These are phyloP conservation scores for Cydia fagiglandana DNA, from an alignment of 1,140 invertebrate genomes.

Conservation along the genomic window DNA sequence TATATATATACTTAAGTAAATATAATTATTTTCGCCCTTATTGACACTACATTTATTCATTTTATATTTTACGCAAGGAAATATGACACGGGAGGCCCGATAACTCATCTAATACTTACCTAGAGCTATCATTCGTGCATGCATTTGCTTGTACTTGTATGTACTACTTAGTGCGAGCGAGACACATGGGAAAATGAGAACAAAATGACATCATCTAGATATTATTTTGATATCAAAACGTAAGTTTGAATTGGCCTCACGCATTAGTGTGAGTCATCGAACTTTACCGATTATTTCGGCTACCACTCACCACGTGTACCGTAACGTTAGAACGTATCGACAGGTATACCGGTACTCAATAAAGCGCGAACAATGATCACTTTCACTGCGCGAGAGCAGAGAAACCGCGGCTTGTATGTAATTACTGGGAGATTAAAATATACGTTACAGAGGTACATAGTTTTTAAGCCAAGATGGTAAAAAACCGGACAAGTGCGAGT, in stretches of 20 bases:
- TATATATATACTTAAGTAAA: too few relatives aligned
- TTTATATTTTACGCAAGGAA: too few relatives aligned
- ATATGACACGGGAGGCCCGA: too few relatives aligned
- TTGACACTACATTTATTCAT: too few relatives aligned
- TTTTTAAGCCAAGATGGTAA: not conserved
- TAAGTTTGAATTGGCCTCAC: not conserved
- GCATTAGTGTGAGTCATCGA: not conserved
- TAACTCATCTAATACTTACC: too few relatives aligned
- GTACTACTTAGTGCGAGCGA: too few relatives aligned
- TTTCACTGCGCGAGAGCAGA: conserved; percentile 34
- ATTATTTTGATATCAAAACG: conserved; percentile 16
- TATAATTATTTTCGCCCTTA: too few relatives aligned
- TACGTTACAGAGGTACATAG: not conserved
- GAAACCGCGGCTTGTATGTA: not conserved
- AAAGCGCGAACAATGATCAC: conserved; percentile 37
- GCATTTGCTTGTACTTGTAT: too few relatives aligned
- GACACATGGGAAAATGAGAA: too few relatives aligned
- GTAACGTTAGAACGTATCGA: conserved; percentile 1
- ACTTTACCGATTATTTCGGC: not conserved
- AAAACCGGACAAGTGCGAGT: not conserved
- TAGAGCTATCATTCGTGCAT: too few relatives aligned
- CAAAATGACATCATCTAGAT: too few relatives aligned
- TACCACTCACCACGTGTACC: not conserved
- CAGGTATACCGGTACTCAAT: conserved; percentile 15
- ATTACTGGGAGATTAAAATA: not conserved